Base-by-base conservation (phyloP, 2,797 vertebrate species). In the Todus mexicanus region DNA sequence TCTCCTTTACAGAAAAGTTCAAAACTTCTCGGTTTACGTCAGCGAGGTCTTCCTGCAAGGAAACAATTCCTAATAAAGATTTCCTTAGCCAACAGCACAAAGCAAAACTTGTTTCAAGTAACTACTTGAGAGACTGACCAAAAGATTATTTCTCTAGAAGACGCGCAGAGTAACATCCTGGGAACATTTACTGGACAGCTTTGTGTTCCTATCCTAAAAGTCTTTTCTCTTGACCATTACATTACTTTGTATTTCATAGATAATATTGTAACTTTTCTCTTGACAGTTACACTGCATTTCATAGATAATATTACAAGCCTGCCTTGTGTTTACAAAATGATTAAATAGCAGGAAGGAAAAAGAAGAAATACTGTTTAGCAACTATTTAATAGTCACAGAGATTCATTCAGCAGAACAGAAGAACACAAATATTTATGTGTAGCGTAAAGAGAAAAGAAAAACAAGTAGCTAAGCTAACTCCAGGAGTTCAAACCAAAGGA, bases 41-140 rank as follows among this genome's bases (percentile, higher is more conserved):
- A 19, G 98, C 97, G 71, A 99, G 95, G 53, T 95, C 98, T 97
- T 99, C 99, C 99, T 99, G 94, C 14, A 95, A 94, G 57, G 13
- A 70, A 88, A 90, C 22, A 65, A 81, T 40, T 42, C 29, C 37
- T 47, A 27, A 63, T 87, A 21, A 86, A 78, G 12, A 69, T 91
- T 42, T 78, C 31, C 27, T 88, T 60, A 35, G 10, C 17, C 16
- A 64, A 64, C 21, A 91, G 23, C 42, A 74, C 11, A 54, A 87
- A 72, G 37, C 17, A 94, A 92, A 74, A 42, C 29, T 69, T 76
- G 25, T 69, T 68, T 53, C 45, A 89, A 61, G 54, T 35, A 83
- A 54, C 31, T 43, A 29, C 47, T 9, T 21, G 31, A 85, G 9
- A 85, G 37, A 84, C 11, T 13, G 25, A 92, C 76, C 20, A 38